These are phyloP conservation scores for Drosophila subquinaria DNA, from an alignment of 2,888 invertebrate species.

Conservation along the genomic window DNA sequence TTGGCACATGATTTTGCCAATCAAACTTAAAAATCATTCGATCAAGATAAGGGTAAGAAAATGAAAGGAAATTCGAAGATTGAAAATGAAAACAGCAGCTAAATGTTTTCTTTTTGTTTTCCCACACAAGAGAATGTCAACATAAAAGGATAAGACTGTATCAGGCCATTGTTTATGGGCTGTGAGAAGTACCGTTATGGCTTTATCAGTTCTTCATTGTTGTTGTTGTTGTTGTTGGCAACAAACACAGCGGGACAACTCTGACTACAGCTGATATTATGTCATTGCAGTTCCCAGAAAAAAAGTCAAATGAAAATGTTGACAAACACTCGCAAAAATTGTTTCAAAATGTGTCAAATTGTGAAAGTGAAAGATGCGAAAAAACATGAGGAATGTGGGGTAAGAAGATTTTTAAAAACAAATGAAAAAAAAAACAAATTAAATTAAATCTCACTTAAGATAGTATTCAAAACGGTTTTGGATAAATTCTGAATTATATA, in stretches of 20 bases:
- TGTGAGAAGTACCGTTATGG: constrained; percentile 63
- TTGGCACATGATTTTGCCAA: constrained; percentile 38
- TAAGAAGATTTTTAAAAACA: too few species aligned
- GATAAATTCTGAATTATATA: too few species aligned
- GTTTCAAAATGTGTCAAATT: constrained; percentile 5
- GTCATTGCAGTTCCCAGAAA: constrained; percentile 46
- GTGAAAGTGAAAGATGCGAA: not conserved
- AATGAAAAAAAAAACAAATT: too few species aligned
- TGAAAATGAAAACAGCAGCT: constrained; percentile 14
- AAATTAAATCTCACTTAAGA: too few species aligned
- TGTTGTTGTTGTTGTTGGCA: constrained; percentile 14
- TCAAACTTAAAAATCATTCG: constrained; percentile 33
- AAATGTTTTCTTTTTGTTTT: constrained; percentile 36
- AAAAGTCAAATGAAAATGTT: constrained; percentile 9
- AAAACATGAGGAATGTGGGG: not conserved
- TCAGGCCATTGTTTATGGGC: constrained; percentile 46
- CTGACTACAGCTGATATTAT: constrained; percentile 29
- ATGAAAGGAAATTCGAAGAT: constrained; percentile 8
- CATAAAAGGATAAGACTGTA: constrained; percentile 44
- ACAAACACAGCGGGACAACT: constrained; percentile 48
- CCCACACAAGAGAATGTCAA: constrained; percentile 50
- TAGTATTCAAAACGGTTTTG: too few species aligned
- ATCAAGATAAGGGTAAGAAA: constrained; percentile 49
- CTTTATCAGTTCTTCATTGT: constrained; percentile 47
- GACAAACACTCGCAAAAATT: constrained; percentile 23